phyloP scores from a whole-genome alignment of 2,888 invertebrate species.

The Eristalis pertinax region DNA sequence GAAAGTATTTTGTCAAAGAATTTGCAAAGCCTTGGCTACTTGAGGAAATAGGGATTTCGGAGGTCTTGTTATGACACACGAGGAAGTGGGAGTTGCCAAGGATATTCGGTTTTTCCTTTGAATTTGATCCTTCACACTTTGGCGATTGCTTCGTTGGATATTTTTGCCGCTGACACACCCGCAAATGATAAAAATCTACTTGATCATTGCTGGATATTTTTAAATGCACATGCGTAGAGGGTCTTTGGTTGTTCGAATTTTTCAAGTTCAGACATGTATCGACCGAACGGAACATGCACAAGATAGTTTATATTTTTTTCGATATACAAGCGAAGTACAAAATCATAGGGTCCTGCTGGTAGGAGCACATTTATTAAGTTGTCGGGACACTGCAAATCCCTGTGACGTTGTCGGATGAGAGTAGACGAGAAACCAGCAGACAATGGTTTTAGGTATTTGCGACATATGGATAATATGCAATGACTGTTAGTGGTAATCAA shows the following conservation, averaged over 20 bases:
- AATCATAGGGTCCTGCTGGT: too few species aligned
- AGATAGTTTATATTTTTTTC: too few species aligned
- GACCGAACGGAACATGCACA: background rate
- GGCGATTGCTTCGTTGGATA: background rate
- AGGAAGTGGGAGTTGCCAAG: background rate
- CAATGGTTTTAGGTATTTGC: too few species aligned
- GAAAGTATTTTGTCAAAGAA: background rate
- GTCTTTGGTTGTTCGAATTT: background rate
- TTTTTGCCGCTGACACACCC: background rate
- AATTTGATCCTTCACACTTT: conserved; percentile 11
- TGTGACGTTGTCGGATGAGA: too few species aligned
- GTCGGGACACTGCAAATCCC: too few species aligned
- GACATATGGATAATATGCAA: too few species aligned
- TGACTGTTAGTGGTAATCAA: too few species aligned
- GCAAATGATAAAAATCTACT: background rate
- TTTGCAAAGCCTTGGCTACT: background rate
- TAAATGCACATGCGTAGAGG: background rate
- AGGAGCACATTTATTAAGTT: too few species aligned
- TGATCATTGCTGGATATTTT: background rate
- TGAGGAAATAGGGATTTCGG: background rate
- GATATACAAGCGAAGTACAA: too few species aligned
- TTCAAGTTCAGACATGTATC: background rate
- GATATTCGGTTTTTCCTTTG: background rate
- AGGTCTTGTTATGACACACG: background rate
- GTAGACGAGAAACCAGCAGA: too few species aligned